Base-by-base conservation (phyloP, 2,888 invertebrate genomes). In the Gymnoscelis rufifasciata region DNA sequence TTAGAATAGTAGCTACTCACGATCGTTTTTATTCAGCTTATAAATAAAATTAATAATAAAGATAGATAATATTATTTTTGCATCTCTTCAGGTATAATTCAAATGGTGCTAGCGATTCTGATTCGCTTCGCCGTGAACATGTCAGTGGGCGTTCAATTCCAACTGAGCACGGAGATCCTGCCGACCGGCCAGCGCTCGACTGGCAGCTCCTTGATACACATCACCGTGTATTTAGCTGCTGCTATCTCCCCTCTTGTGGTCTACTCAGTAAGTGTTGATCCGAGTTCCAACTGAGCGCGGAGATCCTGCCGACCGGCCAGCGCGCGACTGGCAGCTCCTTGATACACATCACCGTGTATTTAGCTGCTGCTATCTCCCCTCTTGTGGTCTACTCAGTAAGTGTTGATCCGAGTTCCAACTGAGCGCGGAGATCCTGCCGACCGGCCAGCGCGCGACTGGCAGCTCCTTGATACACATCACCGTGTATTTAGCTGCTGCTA, bases 61-160 rank as follows among this genome's bases (percentile, higher is more conserved):
- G n/a, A n/a, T n/a, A n/a, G n/a, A n/a, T n/a, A n/a, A n/a, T n/a
- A n/a, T 5, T 19, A 19, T 19, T 2, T 19, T 19, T 19, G 5
- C 19, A 19, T 19, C 5, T 1, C 15, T 33, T 1, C 63, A 81
- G 81, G 79, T 0, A 43, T 66, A 0, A 58, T 65, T 1, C 71
- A 75, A 15, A 72, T 74, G 7, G 38, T 64, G 0, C 43, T 79
- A 29, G 80, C 79, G 1, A 60, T 74, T 19, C 12, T 60, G 1
- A 68, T 73, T 1, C 69, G 79, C 6, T 78, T 81, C 65, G 66
- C 68, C 53, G 64, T 68, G 47, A 81, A 80, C 64, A 80, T 81
- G 77, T 56, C 75, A 8, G 66, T 72, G 38, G 64, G 68, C 14
- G 60, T 69, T 1, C 60, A 71, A 33, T 64, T 73, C 43, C 80